Evolutionary conservation across 2,113 vertebrate species (phyloP).

Genomic region (human): GRCh38 chr2:216153001-216153500

Average conservation of each 20-base stretch:
- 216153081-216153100: neutral
- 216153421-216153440: neutral
- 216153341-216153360: neutral
- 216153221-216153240: neutral
- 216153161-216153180: neutral
- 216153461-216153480: neutral
- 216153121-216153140: no score
- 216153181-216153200: neutral
- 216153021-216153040: neutral
- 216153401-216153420: neutral
- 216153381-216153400: neutral
- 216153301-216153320: neutral
- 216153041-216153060: neutral
- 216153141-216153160: neutral
- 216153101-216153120: neutral
- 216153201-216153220: neutral
- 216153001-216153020: neutral
- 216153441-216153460: neutral
- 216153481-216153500: neutral
- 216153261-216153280: neutral
- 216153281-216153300: neutral
- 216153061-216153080: neutral
- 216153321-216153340: neutral
- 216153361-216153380: neutral
- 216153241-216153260: neutral